Base-by-base conservation (phyloP, 1,140 invertebrate species). In the Elysia chlorotica region DNA sequence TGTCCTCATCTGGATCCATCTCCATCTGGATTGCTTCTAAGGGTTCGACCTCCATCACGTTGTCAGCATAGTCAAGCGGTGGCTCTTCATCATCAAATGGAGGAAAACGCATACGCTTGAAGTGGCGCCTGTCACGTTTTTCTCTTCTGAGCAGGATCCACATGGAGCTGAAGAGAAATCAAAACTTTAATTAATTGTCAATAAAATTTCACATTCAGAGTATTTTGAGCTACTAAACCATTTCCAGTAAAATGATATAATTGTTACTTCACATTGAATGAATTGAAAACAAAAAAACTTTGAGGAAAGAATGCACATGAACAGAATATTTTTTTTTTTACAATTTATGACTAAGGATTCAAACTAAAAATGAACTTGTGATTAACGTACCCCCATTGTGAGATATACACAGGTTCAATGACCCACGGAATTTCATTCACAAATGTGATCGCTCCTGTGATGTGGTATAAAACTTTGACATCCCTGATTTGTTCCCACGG, bases 111-210 rank as follows among this genome's bases (percentile, higher is more conserved):
- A 99, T 99, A 77, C 98, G 90, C 88, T 99, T 99, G 84, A 99
- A 99, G 88, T 99, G 98, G 41, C 98, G 91, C 85, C 98, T 92
- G 91, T 99, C 98, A 75, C 98, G 89, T 87, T 99, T 99, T 84
- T 99, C 98, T 78, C 98, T 91, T 79, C 98, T 90, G 97, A 99
- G 99, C 96, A 99, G 99, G 76, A 99, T 99, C 98, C 98, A 99
- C 97, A 99, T 99, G 4, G 98, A 97, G 61, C 94, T 94, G 76
- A 57, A 84, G 2, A 48, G 10, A 30, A 57, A 14, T 69, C n/a
- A n/a, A n/a, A n/a, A n/a, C n/a, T n/a, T n/a, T n/a, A n/a, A n/a
- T n/a, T n/a, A n/a, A n/a, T n/a, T n/a, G n/a, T n/a, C n/a, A n/a
- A n/a, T n/a, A n/a, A n/a, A n/a, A n/a, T n/a, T n/a, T n/a, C n/a